These are phyloP conservation scores for Hirtodrosophila cameraria DNA, from an alignment of 2,888 invertebrate genomes.

Conservation along the genomic window DNA sequence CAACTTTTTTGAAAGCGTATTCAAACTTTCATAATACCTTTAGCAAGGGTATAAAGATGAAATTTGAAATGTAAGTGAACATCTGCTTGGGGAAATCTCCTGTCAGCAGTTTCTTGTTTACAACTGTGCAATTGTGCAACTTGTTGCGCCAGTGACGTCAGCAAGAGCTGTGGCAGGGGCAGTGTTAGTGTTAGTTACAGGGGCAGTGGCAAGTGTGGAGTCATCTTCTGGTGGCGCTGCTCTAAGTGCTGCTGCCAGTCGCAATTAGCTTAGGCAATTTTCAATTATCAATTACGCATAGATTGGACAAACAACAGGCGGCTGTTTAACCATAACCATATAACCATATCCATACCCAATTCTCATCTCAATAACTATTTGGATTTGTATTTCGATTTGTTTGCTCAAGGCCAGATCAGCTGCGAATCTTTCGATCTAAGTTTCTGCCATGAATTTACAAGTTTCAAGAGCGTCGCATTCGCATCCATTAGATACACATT, in stretches of 20 bases:
- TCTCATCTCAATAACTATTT: too few relatives aligned
- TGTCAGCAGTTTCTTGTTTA: conserved; percentile 30
- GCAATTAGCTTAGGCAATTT: conserved; percentile 66
- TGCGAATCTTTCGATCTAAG: not conserved
- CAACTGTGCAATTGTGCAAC: conserved; percentile 60
- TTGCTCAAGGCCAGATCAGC: conserved; percentile 36
- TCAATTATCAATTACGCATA: conserved; percentile 39
- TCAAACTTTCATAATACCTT: not conserved
- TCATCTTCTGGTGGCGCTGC: not conserved
- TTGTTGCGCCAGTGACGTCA: conserved; percentile 52
- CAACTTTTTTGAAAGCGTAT: too few relatives aligned
- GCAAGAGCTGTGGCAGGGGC: not conserved
- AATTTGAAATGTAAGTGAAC: not conserved
- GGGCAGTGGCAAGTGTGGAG: not conserved
- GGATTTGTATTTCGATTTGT: not conserved
- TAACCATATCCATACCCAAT: not conserved
- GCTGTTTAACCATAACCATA: conserved; percentile 3
- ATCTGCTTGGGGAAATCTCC: conserved; percentile 34
- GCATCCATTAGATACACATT: conserved; percentile 40
- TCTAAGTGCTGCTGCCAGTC: conserved; percentile 41
- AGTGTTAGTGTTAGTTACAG: too few relatives aligned
- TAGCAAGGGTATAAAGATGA: not conserved
- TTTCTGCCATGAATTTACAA: conserved; percentile 1
- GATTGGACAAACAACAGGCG: conserved; percentile 23
- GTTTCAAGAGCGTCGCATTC: conserved; percentile 34